Base-by-base conservation (phyloP, 2,113 vertebrate species). In the Delphinapterus leucas region DNA sequence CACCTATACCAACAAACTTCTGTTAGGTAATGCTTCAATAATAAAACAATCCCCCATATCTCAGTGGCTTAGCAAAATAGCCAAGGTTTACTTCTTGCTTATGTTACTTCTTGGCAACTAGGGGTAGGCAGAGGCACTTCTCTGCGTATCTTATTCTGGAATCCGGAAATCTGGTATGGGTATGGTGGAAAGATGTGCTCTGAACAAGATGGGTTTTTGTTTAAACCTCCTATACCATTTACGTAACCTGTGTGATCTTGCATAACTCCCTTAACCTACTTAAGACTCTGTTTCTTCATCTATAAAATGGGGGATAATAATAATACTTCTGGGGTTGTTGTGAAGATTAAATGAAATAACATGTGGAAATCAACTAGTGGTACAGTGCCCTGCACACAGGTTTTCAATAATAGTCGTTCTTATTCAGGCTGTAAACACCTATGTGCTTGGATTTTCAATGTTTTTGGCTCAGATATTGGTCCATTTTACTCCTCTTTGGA, bases 1-100 rank as follows among this genome's bases (percentile, higher is more conserved):
- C 58, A 36, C 58, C 71, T 65, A 0, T 53, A 70, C 55, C 80
- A 89, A 71, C 14, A 36, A 76, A 58, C 41, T 61, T 81, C 36
- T 94, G n/a, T 70, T 79, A 14, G n/a, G 65, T 61, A 92, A 94
- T 33, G 11, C 41, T 81, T 11, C 73, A 81, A 9, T 85, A 84
- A 77, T 55, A 47, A 93, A 92, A 71, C n/a, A 63, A 76, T 14
- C 47, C 31, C 70, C 10, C 4, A 74, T 31, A 74, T 85, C n/a
- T 92, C 83, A 84, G 47, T 67, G 55, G 28, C 38, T 88, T 96
- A 71, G 41, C 36, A 87, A 95, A 84, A 38, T 83, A 83, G 63
- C 31, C 8, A 55, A 82, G 31, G 11, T 92, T 88, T 79, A 41
- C n/a, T 90, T 80, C 41, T 70, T 49, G 26, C 55, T 77, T 60